Evolutionary conservation across 2,888 invertebrate genomes (phyloP), one percentile per base, ranked within the genome.

Genomic region (Parnassius mnemosyne): DNA sequence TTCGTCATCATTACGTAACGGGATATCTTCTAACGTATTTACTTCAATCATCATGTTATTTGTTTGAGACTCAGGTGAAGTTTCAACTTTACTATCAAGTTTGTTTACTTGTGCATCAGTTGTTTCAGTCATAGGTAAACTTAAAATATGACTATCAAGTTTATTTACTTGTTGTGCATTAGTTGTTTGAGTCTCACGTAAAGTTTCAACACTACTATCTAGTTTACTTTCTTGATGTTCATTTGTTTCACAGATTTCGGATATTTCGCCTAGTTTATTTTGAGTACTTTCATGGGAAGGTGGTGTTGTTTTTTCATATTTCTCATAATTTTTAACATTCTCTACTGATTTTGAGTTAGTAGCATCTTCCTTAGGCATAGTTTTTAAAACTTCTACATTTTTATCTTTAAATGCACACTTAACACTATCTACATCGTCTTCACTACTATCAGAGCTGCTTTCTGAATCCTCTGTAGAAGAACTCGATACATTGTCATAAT

Each of bases 401-500:
- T 41, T 47, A 25, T 7, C 16, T 47, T 12, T 13, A 43, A n/a
- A 10, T 11, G 41, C 13, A 46, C n/a, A 47, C 34, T 53, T 13
- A 53, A 46, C 41, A 12, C 13, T 55, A 59, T 53, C 41, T 54
- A 60, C 52, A 55, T 63, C 64, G 60, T 61, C 42, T 42, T 63
- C 57, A 44, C 50, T 58, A 60, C 67, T 73, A 11, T 73, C 74
- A 10, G 80, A 78, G 57, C 77, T 80, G 51, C 70, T 74, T 25
- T 74, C 78, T n/a, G 79, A 77, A 66, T 80, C 78, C 58, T 77
- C 73, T 12, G 72, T 69, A 52, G 71, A 71, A 2, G 78, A 76
- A 57, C 77, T 83, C 0, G 76, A 72, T 9, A 79, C 75, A 52
- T 71, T 79, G 9, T 85, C 86, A 58, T 76, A 84, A 49, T 83